Conservation (phyloP, 1,140 invertebrate genomes). For the Lordiphosa clarofinis region DNA sequence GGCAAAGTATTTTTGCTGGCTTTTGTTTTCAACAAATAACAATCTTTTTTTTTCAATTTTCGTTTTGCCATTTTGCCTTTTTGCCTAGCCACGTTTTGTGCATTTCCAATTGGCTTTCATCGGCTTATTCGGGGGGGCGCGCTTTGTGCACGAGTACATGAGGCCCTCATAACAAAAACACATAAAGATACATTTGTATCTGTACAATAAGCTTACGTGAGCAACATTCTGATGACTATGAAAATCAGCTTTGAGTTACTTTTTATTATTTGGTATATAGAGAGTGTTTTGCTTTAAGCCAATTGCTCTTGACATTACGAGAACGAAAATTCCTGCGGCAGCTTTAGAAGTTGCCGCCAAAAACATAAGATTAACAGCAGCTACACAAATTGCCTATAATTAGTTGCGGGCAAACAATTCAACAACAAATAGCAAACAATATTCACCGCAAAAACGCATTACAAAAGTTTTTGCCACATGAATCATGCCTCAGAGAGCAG, state of each 20-base stretch:
- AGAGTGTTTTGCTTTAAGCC: slow-evolving; percentile 5
- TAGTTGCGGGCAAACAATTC: slow-evolving; percentile 23
- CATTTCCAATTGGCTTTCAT: slow-evolving; percentile 61
- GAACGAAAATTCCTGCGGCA: slow-evolving; percentile 14
- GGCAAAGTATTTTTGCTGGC: slow-evolving; percentile 16
- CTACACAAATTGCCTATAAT: slow-evolving; percentile 27
- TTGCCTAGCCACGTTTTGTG: slow-evolving; percentile 42
- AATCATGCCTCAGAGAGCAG: slow-evolving; percentile 40
- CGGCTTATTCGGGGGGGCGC: slow-evolving; percentile 23
- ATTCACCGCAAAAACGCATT: slow-evolving; percentile 67
- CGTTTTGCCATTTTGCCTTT: slow-evolving; percentile 13
- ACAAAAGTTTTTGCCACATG: slow-evolving; percentile 61
- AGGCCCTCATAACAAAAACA: slow-evolving; percentile 31
- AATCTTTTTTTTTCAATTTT: slow-evolving; percentile 3
- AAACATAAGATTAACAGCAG: slow-evolving; percentile 7
- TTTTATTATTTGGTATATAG: slow-evolving; percentile 4
- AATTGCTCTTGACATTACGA: slow-evolving; percentile 34
- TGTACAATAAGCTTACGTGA: slow-evolving; percentile 35
- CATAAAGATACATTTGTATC: slow-evolving; percentile 36
- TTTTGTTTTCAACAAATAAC: not conserved
- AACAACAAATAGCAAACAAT: slow-evolving; percentile 29
- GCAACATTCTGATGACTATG: slow-evolving; percentile 38
- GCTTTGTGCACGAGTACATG: slow-evolving; percentile 16
- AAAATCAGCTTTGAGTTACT: slow-evolving; percentile 17
- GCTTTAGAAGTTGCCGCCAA: slow-evolving; percentile 33